These are phyloP conservation scores for Lagenorhynchus albirostris DNA, from an alignment of 2,113 vertebrate genomes.

Conservation along the genomic window DNA sequence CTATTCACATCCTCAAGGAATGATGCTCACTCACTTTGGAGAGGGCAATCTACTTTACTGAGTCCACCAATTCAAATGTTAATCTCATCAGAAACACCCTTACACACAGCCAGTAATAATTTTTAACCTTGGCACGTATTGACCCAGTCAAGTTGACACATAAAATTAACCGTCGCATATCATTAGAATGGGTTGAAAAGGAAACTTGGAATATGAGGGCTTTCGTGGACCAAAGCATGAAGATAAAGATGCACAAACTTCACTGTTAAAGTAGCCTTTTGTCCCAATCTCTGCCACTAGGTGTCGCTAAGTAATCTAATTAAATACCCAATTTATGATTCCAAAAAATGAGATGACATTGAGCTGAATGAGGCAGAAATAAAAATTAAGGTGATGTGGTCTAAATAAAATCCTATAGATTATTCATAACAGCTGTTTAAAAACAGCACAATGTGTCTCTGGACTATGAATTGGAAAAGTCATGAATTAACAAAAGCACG, in stretches of 20 bases:
- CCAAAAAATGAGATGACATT: not conserved
- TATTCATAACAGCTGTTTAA: not conserved
- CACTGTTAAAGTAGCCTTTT: not conserved
- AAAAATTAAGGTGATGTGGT: slow-evolving; percentile 47
- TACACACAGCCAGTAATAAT: not conserved
- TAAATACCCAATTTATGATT: not conserved
- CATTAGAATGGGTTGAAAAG: not conserved
- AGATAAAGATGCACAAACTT: not conserved
- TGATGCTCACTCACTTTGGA: not conserved
- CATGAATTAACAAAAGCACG: not conserved
- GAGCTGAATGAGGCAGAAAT: slow-evolving; percentile 36
- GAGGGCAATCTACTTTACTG: not conserved
- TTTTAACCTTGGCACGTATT: not conserved
- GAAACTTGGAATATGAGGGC: not conserved
- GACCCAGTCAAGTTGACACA: not conserved
- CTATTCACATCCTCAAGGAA: not conserved
- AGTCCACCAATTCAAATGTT: not conserved
- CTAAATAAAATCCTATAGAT: not conserved
- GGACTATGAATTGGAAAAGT: not conserved
- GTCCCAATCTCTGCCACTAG: slow-evolving; percentile 50
- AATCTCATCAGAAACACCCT: not conserved
- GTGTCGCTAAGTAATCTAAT: slow-evolving; percentile 69
- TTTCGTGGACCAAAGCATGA: not conserved
- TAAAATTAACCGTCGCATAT: not conserved
- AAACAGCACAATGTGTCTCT: not conserved